A percentile compares a stretch with the other conserved stretches of the same genome.
phyloP scores from a whole-genome alignment of 2,113 vertebrate species.

The human (Homo sapiens) region GRCh38 chr2:38845001-38845500 shows the following conservation, averaged over 20 bases:
- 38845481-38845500: neutral
- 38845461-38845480: neutral
- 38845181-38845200: too few species aligned
- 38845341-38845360: conserved; percentile 3
- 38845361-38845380: neutral
- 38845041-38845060: too few species aligned
- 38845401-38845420: neutral
- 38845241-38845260: neutral
- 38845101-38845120: too few species aligned
- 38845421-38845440: neutral
- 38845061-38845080: too few species aligned
- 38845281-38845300: conserved; percentile 8
- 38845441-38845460: neutral
- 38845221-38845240: neutral
- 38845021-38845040: too few species aligned
- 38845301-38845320: neutral
- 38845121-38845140: too few species aligned
- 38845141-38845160: too few species aligned
- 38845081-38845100: too few species aligned
- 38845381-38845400: neutral
- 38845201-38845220: too few species aligned
- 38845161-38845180: too few species aligned
- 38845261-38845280: neutral
- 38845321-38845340: neutral
- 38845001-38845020: too few species aligned